Base-by-base conservation (phyloP, 2,113 vertebrate species). In the Esox niger region DNA sequence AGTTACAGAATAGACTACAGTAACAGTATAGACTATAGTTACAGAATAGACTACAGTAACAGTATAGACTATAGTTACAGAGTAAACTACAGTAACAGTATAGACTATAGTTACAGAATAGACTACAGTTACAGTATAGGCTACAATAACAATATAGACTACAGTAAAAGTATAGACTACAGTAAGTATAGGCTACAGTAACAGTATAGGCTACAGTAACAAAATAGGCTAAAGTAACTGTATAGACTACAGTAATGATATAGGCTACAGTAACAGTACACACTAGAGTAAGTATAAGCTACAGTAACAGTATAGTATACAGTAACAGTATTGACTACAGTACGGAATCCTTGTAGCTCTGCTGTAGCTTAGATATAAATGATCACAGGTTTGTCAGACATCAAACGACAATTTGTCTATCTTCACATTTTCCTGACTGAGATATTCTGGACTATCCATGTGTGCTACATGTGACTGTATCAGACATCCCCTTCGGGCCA, bases 351-450 rank as follows among this genome's bases (percentile, higher is more conserved):
- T 29, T 29, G 56, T 6, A 58, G 38, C 15, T 26, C 11, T 30
- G 15, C 23, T 70, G 43, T 62, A 4, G 38, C 3, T 15, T 43
- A 43, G 11, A 43, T 43, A 43, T 15, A 43, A 43, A 17, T 43
- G 38, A 17, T 43, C 15, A 88, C 47, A 21, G 47, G 47, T 17
- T 52, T 21, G 20, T 23, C 47, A 52, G 6, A 52, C 8, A 52
- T 52, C 7, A 52, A 52, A 21, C 47, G 7, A 2, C 47, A 2
- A 9, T 52, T 8, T 10, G n/a, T 52, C 21, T 52, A 52, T 52
- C 6, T 21, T 52, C 21, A 4, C 2, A n/a, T 23, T 52, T 52
- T 6, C 47, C 47, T 52, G 47, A 52, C 47, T 52, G n/a, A 52
- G 8, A 52, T 52, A 21, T 9, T 11, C 47, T 52, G 15, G 11